A percentile compares a stretch with the other conserved stretches of the same genome.
Conservation (phyloP, 2,113 vertebrate genomes). For the Thomomys bottae region DNA sequence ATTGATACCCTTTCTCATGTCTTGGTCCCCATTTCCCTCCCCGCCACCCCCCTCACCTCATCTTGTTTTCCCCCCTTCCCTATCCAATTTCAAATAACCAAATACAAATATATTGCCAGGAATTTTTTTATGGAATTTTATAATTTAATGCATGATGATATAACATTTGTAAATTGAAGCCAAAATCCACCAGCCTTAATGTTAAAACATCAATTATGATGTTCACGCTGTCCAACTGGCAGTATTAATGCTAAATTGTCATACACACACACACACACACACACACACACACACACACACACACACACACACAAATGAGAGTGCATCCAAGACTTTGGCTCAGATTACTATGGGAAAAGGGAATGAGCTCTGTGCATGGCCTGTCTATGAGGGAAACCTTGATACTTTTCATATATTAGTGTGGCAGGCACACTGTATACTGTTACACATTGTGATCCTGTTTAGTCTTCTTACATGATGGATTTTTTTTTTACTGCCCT, state of each 20-base stretch:
- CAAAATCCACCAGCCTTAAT: background rate
- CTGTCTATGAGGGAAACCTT: background rate
- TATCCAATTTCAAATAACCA: no score
- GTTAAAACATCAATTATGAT: background rate
- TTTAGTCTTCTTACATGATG: background rate
- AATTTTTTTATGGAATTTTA: no score
- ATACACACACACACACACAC: conserved; percentile 10
- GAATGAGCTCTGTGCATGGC: background rate
- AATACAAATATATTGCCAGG: no score
- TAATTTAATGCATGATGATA: background rate
- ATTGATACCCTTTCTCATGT: no score
- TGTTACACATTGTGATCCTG: background rate
- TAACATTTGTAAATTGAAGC: background rate
- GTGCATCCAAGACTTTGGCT: background rate
- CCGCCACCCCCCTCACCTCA: no score
- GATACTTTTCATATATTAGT: background rate
- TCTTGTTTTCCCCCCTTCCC: no score
- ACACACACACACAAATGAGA: background rate
- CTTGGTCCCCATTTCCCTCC: no score
- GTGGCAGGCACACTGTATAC: background rate
- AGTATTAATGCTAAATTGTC: conserved; percentile 1
- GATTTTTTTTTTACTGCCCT: background rate
- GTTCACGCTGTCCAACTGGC: background rate
- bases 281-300: conserved; percentile 34
- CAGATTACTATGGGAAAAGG: background rate